Base-by-base conservation (phyloP, 2,797 vertebrate species). In the Coilia nasus region DNA sequence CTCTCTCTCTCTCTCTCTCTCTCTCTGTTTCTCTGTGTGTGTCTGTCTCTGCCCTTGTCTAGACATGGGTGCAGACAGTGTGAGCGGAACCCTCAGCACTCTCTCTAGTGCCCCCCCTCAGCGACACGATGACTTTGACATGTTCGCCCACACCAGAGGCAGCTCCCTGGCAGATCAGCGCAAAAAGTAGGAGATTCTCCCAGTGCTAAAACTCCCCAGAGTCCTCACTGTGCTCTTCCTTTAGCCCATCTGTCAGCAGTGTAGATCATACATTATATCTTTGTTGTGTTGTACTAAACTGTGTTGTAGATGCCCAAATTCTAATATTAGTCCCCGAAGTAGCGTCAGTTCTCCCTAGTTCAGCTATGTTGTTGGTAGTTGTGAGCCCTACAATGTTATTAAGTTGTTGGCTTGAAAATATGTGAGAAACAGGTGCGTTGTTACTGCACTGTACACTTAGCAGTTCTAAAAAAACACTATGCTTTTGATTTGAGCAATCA, bases 121-220 rank as follows among this genome's bases (percentile, higher is more conserved):
- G 85, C 91, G 89, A 44, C 91, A 89, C 44, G 97, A 99, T 0
- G 96, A 98, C 93, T 99, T 99, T 31, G 97, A 98, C 95, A 97
- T 97, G 97, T 99, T 99, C 85, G 96, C 98, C 60, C 98, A 99
- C 93, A 98, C 97, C 17, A 97, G 98, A 94, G 96, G 94, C 93
- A 97, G 95, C 90, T 97, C 98, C 87, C 93, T 97, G 93, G 97
- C 98, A 2, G 97, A 99, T 83, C 98, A 98, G 86, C 94, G 96
- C 56, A 99, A 97, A 93, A 98, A 96, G 98, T 99, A 95, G 46
- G 96, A 85, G 80, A 17, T 17, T 44, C 71, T 25, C 5, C 28
- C 12, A n/a, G 9, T 41, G 2, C 71, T 6, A 31, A 31, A 4
- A 31, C 67, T 71, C 67, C 50, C 50, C 50, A 54, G 50, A 3